Conservation (phyloP, 1,140 invertebrate species). For the Drosophila pseudoobscura region DNA sequence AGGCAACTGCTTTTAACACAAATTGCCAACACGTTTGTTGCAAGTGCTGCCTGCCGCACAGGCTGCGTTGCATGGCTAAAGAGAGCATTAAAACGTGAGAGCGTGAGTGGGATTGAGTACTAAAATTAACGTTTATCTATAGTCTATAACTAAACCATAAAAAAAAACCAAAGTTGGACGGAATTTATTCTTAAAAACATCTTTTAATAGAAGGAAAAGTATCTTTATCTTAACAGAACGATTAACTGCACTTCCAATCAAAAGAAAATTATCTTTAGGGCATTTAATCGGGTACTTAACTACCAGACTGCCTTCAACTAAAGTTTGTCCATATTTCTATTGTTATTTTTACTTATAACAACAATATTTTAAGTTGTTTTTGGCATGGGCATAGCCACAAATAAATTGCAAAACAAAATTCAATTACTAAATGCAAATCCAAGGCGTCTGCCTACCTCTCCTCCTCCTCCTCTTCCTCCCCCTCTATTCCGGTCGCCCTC, state of each 20-base stretch:
- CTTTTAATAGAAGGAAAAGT: too few relatives aligned
- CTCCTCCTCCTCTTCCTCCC: not conserved
- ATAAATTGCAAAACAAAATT: slow-evolving; percentile 80
- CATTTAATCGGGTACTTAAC: too few relatives aligned
- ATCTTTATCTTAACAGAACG: too few relatives aligned
- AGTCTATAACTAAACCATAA: too few relatives aligned
- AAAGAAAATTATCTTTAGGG: too few relatives aligned
- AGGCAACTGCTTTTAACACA: slow-evolving; percentile 60
- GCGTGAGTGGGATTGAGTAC: too few relatives aligned
- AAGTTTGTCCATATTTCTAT: too few relatives aligned
- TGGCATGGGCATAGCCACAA: slow-evolving; percentile 58
- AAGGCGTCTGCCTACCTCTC: slow-evolving; percentile 33
- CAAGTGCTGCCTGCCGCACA: slow-evolving; percentile 37
- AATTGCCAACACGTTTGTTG: slow-evolving; percentile 67
- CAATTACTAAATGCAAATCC: slow-evolving; percentile 78
- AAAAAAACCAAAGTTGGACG: too few relatives aligned
- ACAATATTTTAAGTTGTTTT: slow-evolving; percentile 36
- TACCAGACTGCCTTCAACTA: too few relatives aligned
- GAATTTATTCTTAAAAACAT: not conserved
- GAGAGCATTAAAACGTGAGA: not conserved
- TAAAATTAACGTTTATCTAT: too few relatives aligned
- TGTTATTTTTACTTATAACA: not conserved
- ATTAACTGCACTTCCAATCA: too few relatives aligned
- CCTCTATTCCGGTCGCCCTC: not conserved
- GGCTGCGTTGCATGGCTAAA: too few relatives aligned